Conservation (phyloP, 2,888 invertebrate genomes). For the Platynereis dumerilii region DNA sequence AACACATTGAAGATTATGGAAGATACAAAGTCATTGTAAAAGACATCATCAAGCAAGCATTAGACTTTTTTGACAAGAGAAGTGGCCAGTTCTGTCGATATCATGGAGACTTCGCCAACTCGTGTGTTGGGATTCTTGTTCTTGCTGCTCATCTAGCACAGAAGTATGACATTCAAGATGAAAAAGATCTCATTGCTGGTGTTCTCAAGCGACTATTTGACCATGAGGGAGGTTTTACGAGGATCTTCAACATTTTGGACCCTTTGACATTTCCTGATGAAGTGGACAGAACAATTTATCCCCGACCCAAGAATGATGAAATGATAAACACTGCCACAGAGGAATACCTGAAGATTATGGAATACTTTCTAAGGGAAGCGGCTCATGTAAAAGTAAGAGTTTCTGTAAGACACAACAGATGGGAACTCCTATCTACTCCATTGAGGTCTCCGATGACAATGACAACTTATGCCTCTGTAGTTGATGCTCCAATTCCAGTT, state of each 20-base stretch:
- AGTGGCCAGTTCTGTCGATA: not conserved
- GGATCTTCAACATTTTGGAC: not conserved
- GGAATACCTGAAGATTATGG: not conserved
- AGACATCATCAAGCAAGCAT: not conserved
- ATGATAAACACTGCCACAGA: not conserved
- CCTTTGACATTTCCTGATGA: conserved; percentile 4
- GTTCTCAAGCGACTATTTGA: not conserved
- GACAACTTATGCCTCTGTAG: not conserved
- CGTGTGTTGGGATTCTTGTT: not conserved
- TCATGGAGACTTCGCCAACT: not conserved
- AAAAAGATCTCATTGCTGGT: not conserved
- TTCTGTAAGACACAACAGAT: not conserved
- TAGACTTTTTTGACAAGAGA: not conserved
- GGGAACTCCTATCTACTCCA: not conserved
- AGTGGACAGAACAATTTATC: not conserved
- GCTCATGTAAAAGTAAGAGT: not conserved
- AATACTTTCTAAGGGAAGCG: conserved; percentile 6
- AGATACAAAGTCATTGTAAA: not conserved
- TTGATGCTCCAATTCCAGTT: conserved; percentile 2
- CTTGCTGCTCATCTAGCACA: conserved; percentile 1
- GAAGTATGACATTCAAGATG: conserved; percentile 9
- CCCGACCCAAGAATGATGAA: not conserved
- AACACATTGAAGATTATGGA: not conserved
- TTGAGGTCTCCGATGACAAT: not conserved
- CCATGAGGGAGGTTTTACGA: not conserved